Evolutionary conservation across 2,113 vertebrate genomes (phyloP).

Genomic region (Phocoena sinus): DNA sequence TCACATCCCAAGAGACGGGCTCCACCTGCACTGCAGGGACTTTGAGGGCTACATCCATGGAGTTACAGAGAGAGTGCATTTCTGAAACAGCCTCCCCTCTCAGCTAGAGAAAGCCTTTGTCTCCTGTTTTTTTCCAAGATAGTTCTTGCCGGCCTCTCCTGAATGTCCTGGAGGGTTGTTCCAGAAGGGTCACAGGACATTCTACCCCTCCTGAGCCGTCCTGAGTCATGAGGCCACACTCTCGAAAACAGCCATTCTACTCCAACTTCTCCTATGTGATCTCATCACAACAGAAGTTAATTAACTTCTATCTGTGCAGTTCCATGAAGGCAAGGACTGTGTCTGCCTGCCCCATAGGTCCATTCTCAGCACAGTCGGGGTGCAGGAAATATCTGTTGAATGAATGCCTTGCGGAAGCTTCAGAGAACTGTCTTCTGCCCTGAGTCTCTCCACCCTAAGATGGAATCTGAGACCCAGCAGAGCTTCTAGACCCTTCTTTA

Average conservation of each 20-base stretch:
- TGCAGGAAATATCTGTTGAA: neutral
- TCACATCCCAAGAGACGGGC: neutral
- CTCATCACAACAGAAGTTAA: neutral
- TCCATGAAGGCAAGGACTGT: neutral
- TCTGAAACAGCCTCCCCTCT: neutral
- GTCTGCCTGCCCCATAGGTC: neutral
- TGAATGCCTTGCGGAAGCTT: neutral
- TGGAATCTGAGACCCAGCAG: neutral
- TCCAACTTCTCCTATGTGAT: neutral
- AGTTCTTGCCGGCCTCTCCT: neutral
- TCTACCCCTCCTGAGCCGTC: neutral
- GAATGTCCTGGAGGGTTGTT: neutral
- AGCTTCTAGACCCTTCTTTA: neutral
- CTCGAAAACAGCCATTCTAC: neutral
- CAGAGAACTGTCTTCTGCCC: neutral
- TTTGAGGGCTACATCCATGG: neutral
- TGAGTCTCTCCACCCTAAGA: neutral
- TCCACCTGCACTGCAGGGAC: neutral
- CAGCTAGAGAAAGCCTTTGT: neutral
- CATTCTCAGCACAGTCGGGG: neutral
- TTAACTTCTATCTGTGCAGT: neutral
- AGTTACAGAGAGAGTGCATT: neutral
- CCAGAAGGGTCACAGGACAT: neutral
- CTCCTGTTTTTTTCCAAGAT: neutral
- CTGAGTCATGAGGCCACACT: neutral